These are phyloP conservation scores for Ennomos erosarius DNA, from an alignment of 2,888 invertebrate genomes.

Conservation along the genomic window DNA sequence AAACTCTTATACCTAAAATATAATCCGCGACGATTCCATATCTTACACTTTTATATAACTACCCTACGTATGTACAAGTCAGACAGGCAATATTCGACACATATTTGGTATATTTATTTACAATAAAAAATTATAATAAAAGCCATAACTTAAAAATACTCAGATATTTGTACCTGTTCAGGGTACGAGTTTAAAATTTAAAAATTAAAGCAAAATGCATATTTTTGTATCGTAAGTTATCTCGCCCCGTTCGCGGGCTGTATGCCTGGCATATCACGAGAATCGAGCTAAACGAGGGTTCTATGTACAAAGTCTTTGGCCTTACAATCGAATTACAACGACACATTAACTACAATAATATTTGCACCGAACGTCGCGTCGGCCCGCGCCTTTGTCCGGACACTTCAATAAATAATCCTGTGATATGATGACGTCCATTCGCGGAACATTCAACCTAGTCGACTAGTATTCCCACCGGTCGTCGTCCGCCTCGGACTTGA, in stretches of 20 bases:
- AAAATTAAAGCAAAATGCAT: conserved; percentile 83
- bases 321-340: conserved; percentile 74
- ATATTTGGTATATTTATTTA: conserved; percentile 84
- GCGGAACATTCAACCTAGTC: conserved; percentile 34
- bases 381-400: conserved; percentile 40
- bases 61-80: conserved; percentile 74
- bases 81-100: conserved; percentile 64
- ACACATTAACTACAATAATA: conserved; percentile 55
- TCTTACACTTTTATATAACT: conserved; percentile 63
- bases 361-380: conserved; percentile 61
- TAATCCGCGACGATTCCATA: conserved; percentile 62
- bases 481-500: conserved; percentile 86
- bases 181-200: conserved; percentile 67
- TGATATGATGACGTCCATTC: conserved; percentile 27
- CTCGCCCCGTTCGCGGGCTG: conserved; percentile 52
- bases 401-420: conserved; percentile 17
- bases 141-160: conserved; percentile 75
- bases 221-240: conserved; percentile 78
- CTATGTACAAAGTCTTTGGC: conserved; percentile 84
- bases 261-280: conserved; percentile 61
- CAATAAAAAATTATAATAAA: conserved; percentile 66
- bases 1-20: conserved; percentile 54
- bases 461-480: conserved; percentile 87
- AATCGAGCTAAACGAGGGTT: conserved; percentile 50
- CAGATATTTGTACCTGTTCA: conserved; percentile 78